Percentiles rank a stretch among this genome's conserved stretches.
Conservation (phyloP, 1,140 invertebrate genomes). For the Orius insidiosus region DNA sequence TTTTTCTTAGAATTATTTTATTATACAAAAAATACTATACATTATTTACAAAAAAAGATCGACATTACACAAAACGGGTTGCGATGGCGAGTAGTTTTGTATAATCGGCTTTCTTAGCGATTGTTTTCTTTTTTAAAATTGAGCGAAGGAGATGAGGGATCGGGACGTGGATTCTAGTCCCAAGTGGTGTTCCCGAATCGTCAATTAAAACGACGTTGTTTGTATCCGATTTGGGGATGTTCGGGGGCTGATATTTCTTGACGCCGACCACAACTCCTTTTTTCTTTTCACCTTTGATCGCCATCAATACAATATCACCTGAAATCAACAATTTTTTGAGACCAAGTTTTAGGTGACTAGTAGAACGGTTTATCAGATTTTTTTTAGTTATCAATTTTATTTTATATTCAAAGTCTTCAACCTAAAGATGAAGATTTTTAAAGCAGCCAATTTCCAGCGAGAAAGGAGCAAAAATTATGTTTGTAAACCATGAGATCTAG, state of each 20-base stretch:
- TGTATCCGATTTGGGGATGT: slow-evolving; percentile 83
- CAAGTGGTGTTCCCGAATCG: slow-evolving; percentile 80
- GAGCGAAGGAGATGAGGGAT: slow-evolving; percentile 83
- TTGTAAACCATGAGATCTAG: too few species aligned
- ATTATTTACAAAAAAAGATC: too few species aligned
- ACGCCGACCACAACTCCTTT: slow-evolving; percentile 88
- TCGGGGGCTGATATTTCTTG: slow-evolving; percentile 63
- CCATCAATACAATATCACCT: slow-evolving; percentile 83
- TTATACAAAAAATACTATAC: too few species aligned
- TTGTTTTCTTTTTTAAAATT: slow-evolving; percentile 63
- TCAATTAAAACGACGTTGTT: slow-evolving; percentile 96
- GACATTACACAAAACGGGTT: slow-evolving; percentile 85
- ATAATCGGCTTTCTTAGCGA: slow-evolving; percentile 76
- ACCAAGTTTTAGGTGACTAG: too few species aligned
- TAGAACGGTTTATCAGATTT: too few species aligned
- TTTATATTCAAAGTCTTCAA: too few species aligned
- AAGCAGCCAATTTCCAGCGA: too few species aligned
- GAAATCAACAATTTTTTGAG: too few species aligned
- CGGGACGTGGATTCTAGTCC: slow-evolving; percentile 85
- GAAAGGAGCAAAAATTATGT: too few species aligned
- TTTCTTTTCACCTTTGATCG: slow-evolving; percentile 92
- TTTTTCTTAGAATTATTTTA: too few species aligned
- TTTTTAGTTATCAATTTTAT: too few species aligned
- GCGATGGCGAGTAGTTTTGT: slow-evolving; percentile 92
- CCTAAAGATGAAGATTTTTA: too few species aligned